Evolutionary conservation across 2,113 vertebrate genomes (phyloP).

Genomic region (Aythya baeri): DNA sequence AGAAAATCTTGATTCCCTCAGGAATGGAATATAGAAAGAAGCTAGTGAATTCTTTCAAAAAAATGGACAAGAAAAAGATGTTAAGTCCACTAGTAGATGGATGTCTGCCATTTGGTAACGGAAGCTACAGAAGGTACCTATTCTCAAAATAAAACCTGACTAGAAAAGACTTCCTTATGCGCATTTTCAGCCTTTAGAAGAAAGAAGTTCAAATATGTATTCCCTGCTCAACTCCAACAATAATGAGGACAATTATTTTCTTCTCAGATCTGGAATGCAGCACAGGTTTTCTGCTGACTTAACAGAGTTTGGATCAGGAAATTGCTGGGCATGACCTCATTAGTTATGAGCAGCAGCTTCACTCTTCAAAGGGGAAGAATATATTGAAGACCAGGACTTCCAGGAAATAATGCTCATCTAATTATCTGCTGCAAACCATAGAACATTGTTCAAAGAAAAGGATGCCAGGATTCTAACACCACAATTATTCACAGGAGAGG

Average conservation of each 20-base stretch:
- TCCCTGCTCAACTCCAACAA: not conserved
- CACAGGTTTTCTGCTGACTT: constrained; percentile 41
- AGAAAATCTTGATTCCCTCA: not conserved
- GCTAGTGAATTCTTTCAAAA: not conserved
- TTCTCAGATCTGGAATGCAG: constrained; percentile 6
- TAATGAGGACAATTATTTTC: constrained; percentile 44
- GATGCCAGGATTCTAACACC: not conserved
- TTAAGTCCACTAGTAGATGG: not conserved
- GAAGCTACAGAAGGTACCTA: not conserved
- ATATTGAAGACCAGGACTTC: constrained; percentile 3
- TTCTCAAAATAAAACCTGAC: not conserved
- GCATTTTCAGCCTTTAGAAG: not conserved
- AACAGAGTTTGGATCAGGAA: constrained; percentile 41
- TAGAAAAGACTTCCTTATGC: not conserved
- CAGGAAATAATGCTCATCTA: constrained; percentile 33
- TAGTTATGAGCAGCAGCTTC: constrained; percentile 21
- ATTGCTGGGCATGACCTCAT: constrained; percentile 54
- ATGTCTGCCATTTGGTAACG: not conserved
- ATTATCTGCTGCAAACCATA: constrained; percentile 15
- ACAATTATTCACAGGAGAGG: not conserved
- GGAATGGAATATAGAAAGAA: not conserved
- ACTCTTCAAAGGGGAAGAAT: constrained; percentile 43
- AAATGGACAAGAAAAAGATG: not conserved
- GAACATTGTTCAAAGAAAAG: not conserved
- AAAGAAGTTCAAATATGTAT: not conserved